Evolutionary conservation across 64 coral and sea anemone species (phyloP).

Genomic region (Anthopleura sola): DNA sequence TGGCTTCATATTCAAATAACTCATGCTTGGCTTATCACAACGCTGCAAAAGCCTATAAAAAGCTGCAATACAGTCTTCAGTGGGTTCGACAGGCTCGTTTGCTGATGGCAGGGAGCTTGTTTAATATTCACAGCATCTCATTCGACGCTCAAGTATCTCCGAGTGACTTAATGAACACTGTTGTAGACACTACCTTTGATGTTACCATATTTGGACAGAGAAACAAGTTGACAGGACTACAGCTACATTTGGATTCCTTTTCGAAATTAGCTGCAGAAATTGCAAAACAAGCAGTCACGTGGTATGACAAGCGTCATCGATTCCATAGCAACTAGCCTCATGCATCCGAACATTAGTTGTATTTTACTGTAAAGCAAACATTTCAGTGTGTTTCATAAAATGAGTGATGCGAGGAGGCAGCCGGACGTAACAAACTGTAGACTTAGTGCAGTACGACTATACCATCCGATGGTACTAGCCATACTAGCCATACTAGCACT

Average conservation of each 20-base stretch:
- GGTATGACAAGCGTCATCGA: conserved; percentile 71
- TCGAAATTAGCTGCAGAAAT: conserved; percentile 76
- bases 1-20: conserved; percentile 52
- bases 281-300: conserved; percentile 78
- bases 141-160: conserved; percentile 76
- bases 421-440: too few relatives aligned
- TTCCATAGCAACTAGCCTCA: not conserved
- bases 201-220: conserved; percentile 95
- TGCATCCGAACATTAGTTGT: not conserved
- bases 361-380: too few relatives aligned
- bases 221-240: conserved; percentile 56
- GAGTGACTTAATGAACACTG: conserved; percentile 43
- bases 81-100: conserved; percentile 79
- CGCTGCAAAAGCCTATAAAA: conserved; percentile 42
- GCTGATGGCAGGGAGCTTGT: conserved; percentile 61
- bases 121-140: conserved; percentile 79
- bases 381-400: not conserved
- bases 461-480: too few relatives aligned
- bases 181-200: conserved; percentile 78
- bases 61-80: conserved; percentile 43
- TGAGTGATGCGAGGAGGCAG: not conserved
- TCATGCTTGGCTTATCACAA: conserved; percentile 62
- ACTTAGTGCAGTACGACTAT: too few relatives aligned
- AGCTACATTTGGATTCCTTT: conserved; percentile 74
- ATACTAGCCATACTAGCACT: too few relatives aligned